These are phyloP conservation scores for Brachyopa scutellaris DNA, from an alignment of 2,888 invertebrate species.

Conservation along the genomic window DNA sequence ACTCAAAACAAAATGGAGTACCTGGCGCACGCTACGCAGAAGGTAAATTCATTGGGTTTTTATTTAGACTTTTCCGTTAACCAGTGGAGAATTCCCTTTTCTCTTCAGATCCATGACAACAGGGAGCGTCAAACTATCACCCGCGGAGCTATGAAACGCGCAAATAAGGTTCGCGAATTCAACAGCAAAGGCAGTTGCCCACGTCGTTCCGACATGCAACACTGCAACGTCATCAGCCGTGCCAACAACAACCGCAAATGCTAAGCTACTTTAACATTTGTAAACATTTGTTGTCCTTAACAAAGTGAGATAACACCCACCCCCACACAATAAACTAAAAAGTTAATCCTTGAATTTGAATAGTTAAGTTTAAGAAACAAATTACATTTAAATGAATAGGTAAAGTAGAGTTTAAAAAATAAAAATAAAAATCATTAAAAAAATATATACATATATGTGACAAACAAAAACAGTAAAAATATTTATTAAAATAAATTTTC, in stretches of 20 bases:
- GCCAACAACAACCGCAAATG: constrained; percentile 86
- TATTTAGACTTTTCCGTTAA: not conserved
- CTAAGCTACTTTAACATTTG: constrained; percentile 77
- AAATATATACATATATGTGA: constrained; percentile 12
- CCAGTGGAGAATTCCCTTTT: not conserved
- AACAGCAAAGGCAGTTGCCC: constrained; percentile 83
- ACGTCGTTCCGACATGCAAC: constrained; percentile 83
- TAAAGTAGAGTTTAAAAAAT: constrained; percentile 39
- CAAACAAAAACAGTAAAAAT: constrained; percentile 12
- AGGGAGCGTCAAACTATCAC: constrained; percentile 82
- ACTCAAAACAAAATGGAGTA: constrained; percentile 79
- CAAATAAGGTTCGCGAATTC: constrained; percentile 84
- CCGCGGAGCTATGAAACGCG: constrained; percentile 83
- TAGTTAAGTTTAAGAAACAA: constrained; percentile 20
- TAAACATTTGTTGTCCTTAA: constrained; percentile 13
- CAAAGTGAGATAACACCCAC: constrained; percentile 38
- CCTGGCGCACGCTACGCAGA: constrained; percentile 79
- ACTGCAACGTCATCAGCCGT: constrained; percentile 83
- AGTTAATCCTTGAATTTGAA: constrained; percentile 7
- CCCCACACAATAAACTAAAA: constrained; percentile 56
- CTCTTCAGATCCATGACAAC: constrained; percentile 81
- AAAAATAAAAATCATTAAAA: constrained; percentile 1
- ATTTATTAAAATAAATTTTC: constrained; percentile 53
- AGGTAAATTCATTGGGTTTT: constrained; percentile 75
- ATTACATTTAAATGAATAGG: constrained; percentile 44